phyloP scores from a whole-genome alignment of 2,797 vertebrate species.

The Caiman crocodilus region DNA sequence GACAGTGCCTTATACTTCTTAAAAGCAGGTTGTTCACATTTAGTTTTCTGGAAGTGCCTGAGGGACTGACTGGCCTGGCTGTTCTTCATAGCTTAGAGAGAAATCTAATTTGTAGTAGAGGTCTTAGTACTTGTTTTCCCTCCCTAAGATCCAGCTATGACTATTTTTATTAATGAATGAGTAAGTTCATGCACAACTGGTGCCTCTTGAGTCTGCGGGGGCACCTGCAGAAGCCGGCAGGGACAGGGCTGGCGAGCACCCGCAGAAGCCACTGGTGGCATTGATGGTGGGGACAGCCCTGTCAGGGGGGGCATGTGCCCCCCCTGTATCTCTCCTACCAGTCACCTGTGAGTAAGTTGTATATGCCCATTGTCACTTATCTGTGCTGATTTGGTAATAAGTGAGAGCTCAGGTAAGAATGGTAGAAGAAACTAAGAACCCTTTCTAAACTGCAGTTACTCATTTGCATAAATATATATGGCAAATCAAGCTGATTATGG shows the following conservation, averaged over 20 bases:
- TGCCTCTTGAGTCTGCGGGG: too few species aligned
- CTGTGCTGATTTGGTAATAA: background rate
- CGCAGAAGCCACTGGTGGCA: too few species aligned
- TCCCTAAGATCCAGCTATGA: background rate
- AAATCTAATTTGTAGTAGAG: background rate
- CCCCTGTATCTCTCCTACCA: too few species aligned
- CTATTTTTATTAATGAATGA: background rate
- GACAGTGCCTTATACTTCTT: background rate
- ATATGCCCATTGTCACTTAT: background rate
- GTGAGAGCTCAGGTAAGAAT: background rate
- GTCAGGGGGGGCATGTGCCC: too few species aligned
- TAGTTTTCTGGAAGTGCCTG: background rate
- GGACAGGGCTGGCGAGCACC: too few species aligned
- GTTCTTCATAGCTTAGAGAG: background rate
- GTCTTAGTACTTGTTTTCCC: background rate
- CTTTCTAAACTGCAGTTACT: background rate
- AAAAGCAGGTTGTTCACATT: background rate
- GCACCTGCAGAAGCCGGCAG: too few species aligned
- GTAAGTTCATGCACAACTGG: too few species aligned
- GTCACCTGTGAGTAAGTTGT: too few species aligned
- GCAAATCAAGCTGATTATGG: background rate
- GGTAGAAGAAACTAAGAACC: background rate
- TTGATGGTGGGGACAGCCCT: too few species aligned
- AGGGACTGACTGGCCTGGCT: background rate
- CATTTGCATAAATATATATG: background rate